phyloP scores from a whole-genome alignment of 2,797 vertebrate species.

The Botia kubotai region DNA sequence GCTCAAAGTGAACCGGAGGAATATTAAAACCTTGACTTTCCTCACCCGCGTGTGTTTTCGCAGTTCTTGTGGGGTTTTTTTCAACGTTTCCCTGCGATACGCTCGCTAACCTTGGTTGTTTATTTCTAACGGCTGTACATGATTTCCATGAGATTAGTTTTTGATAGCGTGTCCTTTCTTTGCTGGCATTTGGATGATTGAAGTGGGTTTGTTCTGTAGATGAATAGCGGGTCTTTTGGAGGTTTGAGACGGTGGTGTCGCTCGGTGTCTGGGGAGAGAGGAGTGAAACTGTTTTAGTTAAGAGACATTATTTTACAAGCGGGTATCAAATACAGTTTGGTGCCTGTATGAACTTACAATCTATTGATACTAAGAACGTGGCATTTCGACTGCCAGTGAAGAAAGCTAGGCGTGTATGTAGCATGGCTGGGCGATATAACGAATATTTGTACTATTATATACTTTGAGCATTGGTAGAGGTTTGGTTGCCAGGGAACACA shows the following conservation, averaged over 20 bases:
- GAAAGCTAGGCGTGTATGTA: background rate
- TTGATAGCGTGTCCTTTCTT: conserved; percentile 68
- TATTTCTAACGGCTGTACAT: conserved; percentile 66
- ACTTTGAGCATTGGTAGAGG: too few species aligned
- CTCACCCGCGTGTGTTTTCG: conserved; percentile 34
- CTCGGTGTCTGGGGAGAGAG: conserved; percentile 45
- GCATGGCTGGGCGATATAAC: background rate
- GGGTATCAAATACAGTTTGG: conserved; percentile 43
- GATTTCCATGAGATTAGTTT: conserved; percentile 66
- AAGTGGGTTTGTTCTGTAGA: conserved; percentile 65
- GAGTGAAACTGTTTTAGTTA: conserved; percentile 45
- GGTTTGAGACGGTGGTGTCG: conserved; percentile 57
- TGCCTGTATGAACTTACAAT: conserved; percentile 37
- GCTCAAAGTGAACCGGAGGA: conserved; percentile 61
- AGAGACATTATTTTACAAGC: conserved; percentile 28
- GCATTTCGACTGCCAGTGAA: conserved; percentile 44
- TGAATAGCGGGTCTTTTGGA: conserved; percentile 55
- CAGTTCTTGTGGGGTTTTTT: conserved; percentile 47
- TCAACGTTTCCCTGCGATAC: conserved; percentile 38
- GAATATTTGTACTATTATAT: background rate
- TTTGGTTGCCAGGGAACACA: too few species aligned
- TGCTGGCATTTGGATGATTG: conserved; percentile 72
- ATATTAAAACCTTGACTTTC: conserved; percentile 52
- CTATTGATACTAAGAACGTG: conserved; percentile 47
- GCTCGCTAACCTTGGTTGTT: conserved; percentile 51